phyloP scores from a whole-genome alignment of 2,888 invertebrate species.

The Pandemis cinnamomeana region DNA sequence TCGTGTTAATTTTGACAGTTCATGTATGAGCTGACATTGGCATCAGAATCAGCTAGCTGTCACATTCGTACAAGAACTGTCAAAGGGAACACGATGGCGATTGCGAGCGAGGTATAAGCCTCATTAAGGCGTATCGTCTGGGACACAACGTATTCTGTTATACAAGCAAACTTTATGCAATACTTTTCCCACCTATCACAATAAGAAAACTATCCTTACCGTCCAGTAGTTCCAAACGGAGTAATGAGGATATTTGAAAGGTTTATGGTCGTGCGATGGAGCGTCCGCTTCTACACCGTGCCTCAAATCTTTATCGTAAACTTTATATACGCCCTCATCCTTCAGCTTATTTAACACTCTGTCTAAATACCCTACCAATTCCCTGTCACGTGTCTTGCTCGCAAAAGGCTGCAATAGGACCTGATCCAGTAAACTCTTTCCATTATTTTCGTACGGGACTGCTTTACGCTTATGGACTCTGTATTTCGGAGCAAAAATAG shows the following conservation, averaged over 20 bases:
- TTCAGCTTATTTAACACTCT: not conserved
- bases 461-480: conserved; percentile 45
- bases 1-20: no score
- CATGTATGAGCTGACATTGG: no score
- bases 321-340: not conserved
- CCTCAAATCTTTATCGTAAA: not conserved
- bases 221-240: conserved; percentile 63
- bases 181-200: not conserved
- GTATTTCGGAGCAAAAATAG: conserved; percentile 50
- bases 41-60: no score
- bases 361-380: not conserved
- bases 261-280: not conserved
- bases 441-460: conserved; percentile 25
- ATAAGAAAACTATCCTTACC: conserved; percentile 48
- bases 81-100: no score
- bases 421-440: not conserved
- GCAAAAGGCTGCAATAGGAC: not conserved
- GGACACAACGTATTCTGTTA: not conserved
- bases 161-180: not conserved
- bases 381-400: not conserved
- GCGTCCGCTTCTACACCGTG: not conserved
- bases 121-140: no score
- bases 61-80: no score
- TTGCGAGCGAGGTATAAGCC: no score
- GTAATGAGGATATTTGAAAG: conserved; percentile 43